These are phyloP conservation scores for Meandrina meandrites DNA, from an alignment of 92 coral and sea anemone genomes.

Conservation along the genomic window DNA sequence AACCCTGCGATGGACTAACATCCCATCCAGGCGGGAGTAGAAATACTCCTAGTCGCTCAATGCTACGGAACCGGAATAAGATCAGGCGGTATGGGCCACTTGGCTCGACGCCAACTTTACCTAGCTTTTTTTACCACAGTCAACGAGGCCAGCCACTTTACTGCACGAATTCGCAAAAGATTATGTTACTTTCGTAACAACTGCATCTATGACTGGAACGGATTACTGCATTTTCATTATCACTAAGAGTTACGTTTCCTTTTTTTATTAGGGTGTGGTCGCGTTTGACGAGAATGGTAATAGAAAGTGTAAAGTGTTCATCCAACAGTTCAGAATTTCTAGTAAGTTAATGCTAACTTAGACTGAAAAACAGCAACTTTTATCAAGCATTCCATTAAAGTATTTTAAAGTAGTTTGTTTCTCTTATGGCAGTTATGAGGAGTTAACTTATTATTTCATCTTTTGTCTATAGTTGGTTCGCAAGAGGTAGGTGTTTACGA, in stretches of 20 bases:
- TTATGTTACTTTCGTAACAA: not conserved
- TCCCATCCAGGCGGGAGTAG: too few relatives aligned
- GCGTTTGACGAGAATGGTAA: conserved; percentile 62
- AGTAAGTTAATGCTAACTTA: conserved; percentile 11
- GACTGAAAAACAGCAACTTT: not conserved
- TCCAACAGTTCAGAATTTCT: conserved; percentile 43
- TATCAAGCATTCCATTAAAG: not conserved
- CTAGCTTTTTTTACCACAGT: too few relatives aligned
- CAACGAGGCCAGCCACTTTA: not conserved
- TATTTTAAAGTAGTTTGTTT: too few relatives aligned
- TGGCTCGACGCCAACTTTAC: too few relatives aligned
- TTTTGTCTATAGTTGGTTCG: conserved; percentile 20
- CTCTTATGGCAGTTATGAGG: not conserved
- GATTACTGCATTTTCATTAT: not conserved
- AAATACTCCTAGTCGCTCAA: too few relatives aligned
- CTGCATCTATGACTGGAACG: not conserved
- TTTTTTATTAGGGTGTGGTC: conserved; percentile 47
- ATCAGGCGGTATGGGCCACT: too few relatives aligned
- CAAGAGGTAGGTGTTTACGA: conserved; percentile 36
- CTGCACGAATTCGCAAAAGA: not conserved
- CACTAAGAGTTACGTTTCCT: too few relatives aligned
- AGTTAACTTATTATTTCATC: not conserved
- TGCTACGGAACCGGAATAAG: too few relatives aligned
- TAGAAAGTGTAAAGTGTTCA: conserved; percentile 43
- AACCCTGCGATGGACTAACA: too few relatives aligned